Evolutionary conservation across 2,797 vertebrate genomes (phyloP).

Genomic region (Hydrophis major): DNA sequence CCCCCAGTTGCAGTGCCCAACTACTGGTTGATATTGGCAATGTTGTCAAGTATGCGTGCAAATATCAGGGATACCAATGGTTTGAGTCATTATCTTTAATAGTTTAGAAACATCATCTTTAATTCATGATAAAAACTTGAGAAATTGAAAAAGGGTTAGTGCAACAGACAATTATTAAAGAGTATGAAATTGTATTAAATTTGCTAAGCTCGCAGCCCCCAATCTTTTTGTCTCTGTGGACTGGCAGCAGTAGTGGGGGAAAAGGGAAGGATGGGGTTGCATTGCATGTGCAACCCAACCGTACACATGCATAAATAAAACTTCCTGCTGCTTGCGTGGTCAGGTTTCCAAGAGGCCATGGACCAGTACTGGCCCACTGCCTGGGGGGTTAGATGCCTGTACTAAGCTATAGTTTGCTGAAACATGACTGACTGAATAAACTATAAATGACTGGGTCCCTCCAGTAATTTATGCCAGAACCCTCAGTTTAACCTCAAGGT

Average conservation of each 20-base stretch:
- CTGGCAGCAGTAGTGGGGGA: not conserved
- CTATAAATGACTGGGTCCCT: not conserved
- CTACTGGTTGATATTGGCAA: constrained; percentile 22
- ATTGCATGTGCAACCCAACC: not conserved
- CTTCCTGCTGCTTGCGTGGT: not conserved
- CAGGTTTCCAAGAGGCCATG: not conserved
- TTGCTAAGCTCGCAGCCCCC: not conserved
- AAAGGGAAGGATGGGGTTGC: not conserved
- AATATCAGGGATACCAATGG: not conserved
- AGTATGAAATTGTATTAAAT: not conserved
- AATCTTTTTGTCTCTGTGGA: not conserved
- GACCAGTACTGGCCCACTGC: not conserved
- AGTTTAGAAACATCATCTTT: not conserved
- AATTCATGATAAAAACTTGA: not conserved
- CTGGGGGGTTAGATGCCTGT: not conserved
- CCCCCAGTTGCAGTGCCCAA: not conserved
- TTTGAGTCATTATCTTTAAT: constrained; percentile 2
- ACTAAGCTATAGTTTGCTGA: not conserved
- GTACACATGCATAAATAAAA: not conserved
- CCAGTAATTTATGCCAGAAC: not conserved
- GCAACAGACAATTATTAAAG: not conserved
- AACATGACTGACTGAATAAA: not conserved
- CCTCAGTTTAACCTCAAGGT: not conserved
- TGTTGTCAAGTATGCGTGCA: not conserved
- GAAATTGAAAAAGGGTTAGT: not conserved